Evolutionary conservation across 1,140 invertebrate genomes (phyloP).

Genomic region (Polypedilum vanderplanki): DNA sequence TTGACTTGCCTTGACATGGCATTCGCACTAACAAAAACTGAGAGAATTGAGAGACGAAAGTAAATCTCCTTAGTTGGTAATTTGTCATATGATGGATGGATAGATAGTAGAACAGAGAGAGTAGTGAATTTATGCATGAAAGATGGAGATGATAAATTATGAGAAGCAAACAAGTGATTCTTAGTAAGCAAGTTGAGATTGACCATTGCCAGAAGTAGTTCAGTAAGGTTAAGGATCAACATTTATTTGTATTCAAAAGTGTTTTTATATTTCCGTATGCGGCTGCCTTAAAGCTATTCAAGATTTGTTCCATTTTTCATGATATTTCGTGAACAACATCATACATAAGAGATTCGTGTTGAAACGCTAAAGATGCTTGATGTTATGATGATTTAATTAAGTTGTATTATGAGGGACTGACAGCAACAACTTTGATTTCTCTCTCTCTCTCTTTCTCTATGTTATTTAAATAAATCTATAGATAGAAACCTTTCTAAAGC

Average conservation of each 20-base stretch:
- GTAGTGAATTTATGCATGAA: background rate
- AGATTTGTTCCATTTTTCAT: background rate
- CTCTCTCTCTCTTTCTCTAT: background rate
- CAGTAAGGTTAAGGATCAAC: background rate
- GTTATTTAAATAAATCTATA: too few species aligned
- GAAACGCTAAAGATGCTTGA: background rate
- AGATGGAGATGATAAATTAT: background rate
- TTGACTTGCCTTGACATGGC: background rate
- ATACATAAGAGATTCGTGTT: background rate
- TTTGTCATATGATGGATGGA: background rate
- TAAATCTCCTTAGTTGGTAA: background rate
- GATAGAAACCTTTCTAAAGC: too few species aligned
- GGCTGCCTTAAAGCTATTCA: background rate
- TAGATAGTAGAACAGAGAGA: background rate
- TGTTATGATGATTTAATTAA: slow-evolving; percentile 20
- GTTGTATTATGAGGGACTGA: background rate
- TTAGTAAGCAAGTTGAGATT: background rate
- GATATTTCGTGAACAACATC: background rate
- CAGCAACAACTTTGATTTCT: background rate
- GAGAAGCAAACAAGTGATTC: background rate
- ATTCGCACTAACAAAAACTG: background rate
- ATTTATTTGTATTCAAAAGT: background rate
- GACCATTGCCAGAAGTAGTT: background rate
- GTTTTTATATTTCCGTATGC: background rate
- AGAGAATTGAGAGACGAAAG: background rate